These are phyloP conservation scores for Lamproptera curius DNA, from an alignment of 2,888 invertebrate species.

Conservation along the genomic window DNA sequence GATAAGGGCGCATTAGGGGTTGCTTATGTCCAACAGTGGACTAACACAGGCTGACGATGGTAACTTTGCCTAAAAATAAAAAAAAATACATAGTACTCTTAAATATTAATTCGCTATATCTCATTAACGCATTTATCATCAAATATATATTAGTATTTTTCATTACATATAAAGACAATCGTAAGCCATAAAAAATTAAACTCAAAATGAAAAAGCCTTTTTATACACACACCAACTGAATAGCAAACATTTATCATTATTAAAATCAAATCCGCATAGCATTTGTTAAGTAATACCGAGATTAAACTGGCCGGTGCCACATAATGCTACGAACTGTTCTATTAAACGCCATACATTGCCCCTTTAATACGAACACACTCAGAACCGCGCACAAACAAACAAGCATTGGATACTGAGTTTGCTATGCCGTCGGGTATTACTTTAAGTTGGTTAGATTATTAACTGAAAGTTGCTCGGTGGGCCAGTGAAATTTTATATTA, in stretches of 20 bases:
- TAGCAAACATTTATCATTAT: background rate
- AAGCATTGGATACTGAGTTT: constrained; percentile 7
- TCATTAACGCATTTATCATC: too few relatives aligned
- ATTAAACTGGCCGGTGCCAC: constrained; percentile 2
- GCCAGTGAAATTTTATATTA: constrained; percentile 18
- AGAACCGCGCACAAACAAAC: constrained; percentile 9
- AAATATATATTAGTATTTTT: too few relatives aligned
- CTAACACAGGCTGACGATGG: too few relatives aligned
- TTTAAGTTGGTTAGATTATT: constrained; percentile 20
- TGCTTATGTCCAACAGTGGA: too few relatives aligned
- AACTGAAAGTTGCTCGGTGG: constrained; percentile 14
- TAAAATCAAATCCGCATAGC: constrained; percentile 3
- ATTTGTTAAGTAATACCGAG: constrained; percentile 6
- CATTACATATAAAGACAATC: background rate
- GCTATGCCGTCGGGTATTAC: constrained; percentile 1
- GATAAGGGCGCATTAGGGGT: too few relatives aligned
- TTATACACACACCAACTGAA: background rate
- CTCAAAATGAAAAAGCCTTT: background rate
- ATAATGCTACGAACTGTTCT: too few relatives aligned
- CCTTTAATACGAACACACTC: constrained; percentile 3
- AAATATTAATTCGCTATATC: too few relatives aligned
- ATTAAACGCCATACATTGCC: constrained; percentile 13
- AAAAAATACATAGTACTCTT: too few relatives aligned
- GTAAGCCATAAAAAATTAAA: background rate
- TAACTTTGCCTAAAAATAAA: too few relatives aligned